Base-by-base conservation (phyloP, 1,140 invertebrate species). In the Bombus pascuorum region DNA sequence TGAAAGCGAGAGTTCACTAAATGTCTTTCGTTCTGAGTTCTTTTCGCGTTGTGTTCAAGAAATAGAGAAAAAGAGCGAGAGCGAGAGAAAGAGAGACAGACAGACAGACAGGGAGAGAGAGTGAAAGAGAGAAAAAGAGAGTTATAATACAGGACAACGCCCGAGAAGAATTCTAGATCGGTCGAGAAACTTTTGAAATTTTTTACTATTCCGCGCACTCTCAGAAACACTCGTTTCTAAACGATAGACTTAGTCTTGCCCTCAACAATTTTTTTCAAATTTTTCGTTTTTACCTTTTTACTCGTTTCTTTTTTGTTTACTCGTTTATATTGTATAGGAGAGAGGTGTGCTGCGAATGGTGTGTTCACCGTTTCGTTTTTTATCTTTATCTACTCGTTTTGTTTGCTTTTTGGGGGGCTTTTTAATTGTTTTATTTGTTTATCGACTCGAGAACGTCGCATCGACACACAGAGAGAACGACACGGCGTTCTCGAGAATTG, bases 221-320 rank as follows among this genome's bases (percentile, higher is more conserved):
- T 39, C 39, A 18, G n/a, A 57, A 72, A 65, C 37, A 44, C n/a
- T 44, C 22, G 68, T 72, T 62, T 22, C 59, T 75, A 34, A n/a
- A 62, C 18, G 13, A 83, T 34, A 65, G 71, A 53, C 3, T 71
- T 79, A 42, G 44, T 25, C 39, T 80, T 66, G 83, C 85, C 85
- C 87, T 89, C 86, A 87, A 79, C 71, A 71, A 47, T 80, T 82
- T 90, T 81, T 81, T 73, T 73, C 70, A 13, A 59, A 18, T 72
- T 76, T 83, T 82, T 83, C n/a, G 1, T 76, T 79, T 83, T 79
- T 57, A 78, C 86, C 66, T 57, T 42, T 76, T 9, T 85, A 70
- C 70, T 28, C n/a, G 22, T 83, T 78, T 71, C 22, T 34, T 32
- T 79, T 53, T 89, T 78, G 74, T 22, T 66, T 32, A 22, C 6